Conservation (phyloP, 2,113 vertebrate genomes). For the Heterotis niloticus region DNA sequence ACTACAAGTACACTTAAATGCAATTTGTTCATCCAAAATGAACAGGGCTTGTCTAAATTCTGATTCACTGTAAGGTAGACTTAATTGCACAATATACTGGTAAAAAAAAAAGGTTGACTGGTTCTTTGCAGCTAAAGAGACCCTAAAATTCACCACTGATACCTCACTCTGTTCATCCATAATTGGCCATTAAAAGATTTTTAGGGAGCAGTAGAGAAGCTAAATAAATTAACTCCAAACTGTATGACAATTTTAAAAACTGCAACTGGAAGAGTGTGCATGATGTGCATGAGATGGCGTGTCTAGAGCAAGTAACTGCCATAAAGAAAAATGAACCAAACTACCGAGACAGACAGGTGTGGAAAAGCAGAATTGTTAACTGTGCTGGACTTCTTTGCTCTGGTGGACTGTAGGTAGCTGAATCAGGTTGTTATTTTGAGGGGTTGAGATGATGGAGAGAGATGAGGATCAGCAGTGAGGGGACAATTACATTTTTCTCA, state of each 20-base stretch:
- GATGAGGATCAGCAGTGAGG: slow-evolving; percentile 27
- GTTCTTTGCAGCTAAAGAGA: background rate
- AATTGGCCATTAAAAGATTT: background rate
- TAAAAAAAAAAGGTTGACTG: background rate
- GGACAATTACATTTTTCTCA: slow-evolving; percentile 61
- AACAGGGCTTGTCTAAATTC: background rate
- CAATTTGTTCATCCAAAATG: background rate
- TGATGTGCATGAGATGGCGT: background rate
- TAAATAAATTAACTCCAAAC: background rate
- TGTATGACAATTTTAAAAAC: too few species aligned
- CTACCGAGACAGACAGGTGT: background rate
- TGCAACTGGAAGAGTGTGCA: background rate
- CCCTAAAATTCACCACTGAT: background rate
- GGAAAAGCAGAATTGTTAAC: slow-evolving; percentile 7
- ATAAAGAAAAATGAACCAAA: background rate
- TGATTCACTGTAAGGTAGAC: background rate
- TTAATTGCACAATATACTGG: background rate
- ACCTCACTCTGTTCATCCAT: background rate
- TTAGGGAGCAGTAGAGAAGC: background rate
- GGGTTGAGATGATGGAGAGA: slow-evolving; percentile 41
- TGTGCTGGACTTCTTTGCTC: slow-evolving; percentile 56
- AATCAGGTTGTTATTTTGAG: slow-evolving; percentile 58
- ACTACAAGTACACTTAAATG: background rate
- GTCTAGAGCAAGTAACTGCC: background rate
- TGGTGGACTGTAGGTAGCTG: slow-evolving; percentile 62